These are phyloP conservation scores for Pseudorasbora parva DNA, from an alignment of 2,113 vertebrate genomes.

Conservation along the genomic window DNA sequence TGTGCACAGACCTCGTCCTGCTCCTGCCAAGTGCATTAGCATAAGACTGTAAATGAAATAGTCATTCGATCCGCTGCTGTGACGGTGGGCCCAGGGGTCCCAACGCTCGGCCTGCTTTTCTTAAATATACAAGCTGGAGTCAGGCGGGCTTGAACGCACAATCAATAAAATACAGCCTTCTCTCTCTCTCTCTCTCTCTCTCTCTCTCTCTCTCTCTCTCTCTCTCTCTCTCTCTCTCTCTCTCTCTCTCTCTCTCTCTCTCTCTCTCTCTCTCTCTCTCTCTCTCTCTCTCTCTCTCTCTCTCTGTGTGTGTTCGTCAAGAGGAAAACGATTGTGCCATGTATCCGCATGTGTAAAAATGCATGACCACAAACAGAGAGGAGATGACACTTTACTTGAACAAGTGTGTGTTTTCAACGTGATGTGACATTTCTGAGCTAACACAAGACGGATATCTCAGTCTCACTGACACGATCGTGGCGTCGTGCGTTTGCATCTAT, in stretches of 20 bases:
- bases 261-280: background rate
- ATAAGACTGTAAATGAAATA: constrained; percentile 63
- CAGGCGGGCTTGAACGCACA: background rate
- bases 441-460: background rate
- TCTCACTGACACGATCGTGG: background rate
- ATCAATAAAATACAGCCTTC: background rate
- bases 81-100: constrained; percentile 42
- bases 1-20: constrained; percentile 50
- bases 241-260: background rate
- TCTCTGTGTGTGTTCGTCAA: constrained; percentile 10
- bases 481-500: background rate
- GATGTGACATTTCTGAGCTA: constrained; percentile 10
- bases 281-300: background rate
- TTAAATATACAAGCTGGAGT: constrained; percentile 57
- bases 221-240: background rate
- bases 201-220: too few species aligned
- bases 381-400: background rate
- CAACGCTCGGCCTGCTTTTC: constrained; percentile 54
- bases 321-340: background rate
- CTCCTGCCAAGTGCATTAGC: constrained; percentile 60
- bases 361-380: background rate
- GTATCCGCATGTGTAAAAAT: background rate
- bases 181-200: background rate
- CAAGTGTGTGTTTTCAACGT: background rate
- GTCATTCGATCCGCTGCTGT: constrained; percentile 57